Base-by-base conservation (phyloP, 2,888 invertebrate genomes). In the Phasia obesa region DNA sequence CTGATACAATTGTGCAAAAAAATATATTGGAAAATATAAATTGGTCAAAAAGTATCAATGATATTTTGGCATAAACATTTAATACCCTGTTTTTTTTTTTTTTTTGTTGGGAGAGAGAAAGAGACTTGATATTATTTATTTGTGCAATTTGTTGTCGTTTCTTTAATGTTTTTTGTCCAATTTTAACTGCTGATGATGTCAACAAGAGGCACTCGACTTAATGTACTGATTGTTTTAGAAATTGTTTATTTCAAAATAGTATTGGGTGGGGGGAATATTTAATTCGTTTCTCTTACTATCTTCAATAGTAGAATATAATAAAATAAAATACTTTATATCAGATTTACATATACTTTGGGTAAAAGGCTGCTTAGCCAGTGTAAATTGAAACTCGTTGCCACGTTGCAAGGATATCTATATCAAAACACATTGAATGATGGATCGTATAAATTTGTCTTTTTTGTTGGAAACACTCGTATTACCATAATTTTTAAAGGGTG, bases 161-260 rank as follows among this genome's bases (percentile, higher is more conserved):
- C 44, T 47, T 35, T 53, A 19, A 21, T 57, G n/a, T 49, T 65
- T 27, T 59, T 21, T 53, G 31, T 70, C 21, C 51, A 73, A 60
- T 67, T 59, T 64, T 57, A 67, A 27, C 23, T 69, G 9, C 59
- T 55, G 79, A 80, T 80, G 60, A 74, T 80, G 73, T 83, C 83
- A 83, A 83, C 79, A 83, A 83, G 79, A 83, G 75, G 79, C 79
- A 83, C 83, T 83, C 83, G 79, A 83, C 59, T 83, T 83, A 67
- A 60, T 53, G 53, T 55, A n/a, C 35, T 47, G 27, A 47, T 21
- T 62, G 6, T 25, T 55, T 23, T 23, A 55, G 27, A 15, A 53
- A 17, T 49, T 27, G 23, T n/a, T n/a, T 19, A 1, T 17, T 51
- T 13, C 11, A 44, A 44, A 15, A 21, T 4, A 47, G 6, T 62